Evolutionary conservation across 2,888 invertebrate species (phyloP).

Genomic region (Lithosia quadra): DNA sequence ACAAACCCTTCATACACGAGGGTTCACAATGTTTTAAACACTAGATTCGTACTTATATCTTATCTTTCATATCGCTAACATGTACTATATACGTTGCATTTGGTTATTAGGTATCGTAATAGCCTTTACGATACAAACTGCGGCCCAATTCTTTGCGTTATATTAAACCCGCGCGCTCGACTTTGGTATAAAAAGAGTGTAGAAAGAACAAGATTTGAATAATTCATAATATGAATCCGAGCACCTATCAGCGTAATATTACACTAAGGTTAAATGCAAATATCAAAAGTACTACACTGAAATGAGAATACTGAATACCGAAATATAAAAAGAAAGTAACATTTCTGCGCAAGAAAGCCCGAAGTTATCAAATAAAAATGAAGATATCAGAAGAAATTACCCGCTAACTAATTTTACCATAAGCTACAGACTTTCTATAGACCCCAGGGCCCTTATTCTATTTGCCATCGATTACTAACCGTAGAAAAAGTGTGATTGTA

Average conservation of each 20-base stretch:
- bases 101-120: conserved; percentile 35
- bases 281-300: conserved; percentile 1
- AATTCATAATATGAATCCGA: conserved; percentile 18
- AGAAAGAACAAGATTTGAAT: conserved; percentile 17
- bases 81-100: conserved; percentile 16
- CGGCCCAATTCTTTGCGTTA: conserved; percentile 14
- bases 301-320: neutral
- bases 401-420: neutral
- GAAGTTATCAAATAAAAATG: neutral
- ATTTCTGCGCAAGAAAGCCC: neutral
- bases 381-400: neutral
- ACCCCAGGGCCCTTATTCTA: no score
- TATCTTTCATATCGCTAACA: neutral
- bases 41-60: neutral
- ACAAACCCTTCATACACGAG: neutral
- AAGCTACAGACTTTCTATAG: neutral
- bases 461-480: no score
- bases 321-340: neutral
- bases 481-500: no score
- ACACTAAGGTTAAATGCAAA: conserved; percentile 17
- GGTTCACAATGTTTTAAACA: neutral
- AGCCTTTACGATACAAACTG: conserved; percentile 21
- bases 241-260: conserved; percentile 14
- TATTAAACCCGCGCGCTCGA: conserved; percentile 16
- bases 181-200: conserved; percentile 11